Base-by-base conservation (phyloP, 2,797 vertebrate species). In the Sebastes taczanowskii region DNA sequence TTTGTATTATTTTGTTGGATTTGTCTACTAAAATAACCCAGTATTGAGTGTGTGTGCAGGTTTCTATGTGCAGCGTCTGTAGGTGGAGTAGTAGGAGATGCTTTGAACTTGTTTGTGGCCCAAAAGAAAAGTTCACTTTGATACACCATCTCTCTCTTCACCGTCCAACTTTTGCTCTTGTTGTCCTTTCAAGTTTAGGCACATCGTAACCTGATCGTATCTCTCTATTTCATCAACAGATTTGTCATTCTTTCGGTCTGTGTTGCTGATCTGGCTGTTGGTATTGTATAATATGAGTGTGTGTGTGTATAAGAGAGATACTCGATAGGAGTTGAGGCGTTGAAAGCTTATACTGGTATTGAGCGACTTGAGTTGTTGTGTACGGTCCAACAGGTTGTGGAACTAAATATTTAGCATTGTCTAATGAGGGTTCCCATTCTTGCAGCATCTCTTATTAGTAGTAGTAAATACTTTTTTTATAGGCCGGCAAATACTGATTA, bases 61-160 rank as follows among this genome's bases (percentile, higher is more conserved):
- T 53, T n/a, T 74, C 62, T 61, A 71, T 77, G 56, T 63, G 8
- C 27, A 9, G 18, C 4, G 3, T n/a, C 14, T 77, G 70, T 82
- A 68, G 62, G 66, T 77, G 65, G 53, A 71, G 25, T 61, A 49
- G 73, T 64, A 25, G 62, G 69, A 69, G 42, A 70, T 18, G 7
- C 3, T 78, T 81, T 71, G 53, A 59, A 77, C 22, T 23, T 67
- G 38, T 11, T 80, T 73, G 62, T 55, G 53, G 16, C 69, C 34
- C 22, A 53, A 46, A 82, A 83, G 56, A 80, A 63, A 71, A 75
- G 72, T 77, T 83, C 32, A 71, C 34, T 63, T 74, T 66, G 62
- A 70, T 65, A 32, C 23, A 23, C 25, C 13, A 0, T 42, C 38
- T 42, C 55, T 53, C 66, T 53, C 69, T 79, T 78, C 18, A 56